Evolutionary conservation across 2,888 invertebrate genomes (phyloP), one percentile per base, ranked within the genome.

Genomic region (Diarsia dahlii): DNA sequence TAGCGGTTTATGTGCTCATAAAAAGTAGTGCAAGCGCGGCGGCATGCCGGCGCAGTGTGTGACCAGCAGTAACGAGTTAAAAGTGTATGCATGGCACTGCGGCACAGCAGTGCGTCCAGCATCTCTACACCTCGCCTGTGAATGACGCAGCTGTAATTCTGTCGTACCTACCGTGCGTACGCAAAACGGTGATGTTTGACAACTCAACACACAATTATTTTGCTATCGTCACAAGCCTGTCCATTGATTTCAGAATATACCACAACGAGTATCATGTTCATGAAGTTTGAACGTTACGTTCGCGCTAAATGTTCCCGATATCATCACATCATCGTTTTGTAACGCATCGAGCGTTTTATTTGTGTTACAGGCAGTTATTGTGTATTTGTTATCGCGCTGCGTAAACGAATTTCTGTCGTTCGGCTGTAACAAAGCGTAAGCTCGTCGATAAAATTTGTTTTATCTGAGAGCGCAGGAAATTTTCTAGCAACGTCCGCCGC

Each of bases 361-460:
- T 74, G 66, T 70, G 71, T 68, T 82, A 60, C 28, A 50, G 63
- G 67, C 71, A 67, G 65, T 82, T 72, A 78, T 85, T 85, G 76
- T 81, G 74, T 74, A 52, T 82, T 56, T 75, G 65, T 65, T 81
- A 87, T 85, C 75, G 65, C 70, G 74, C 74, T 76, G 67, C 75
- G 71, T 81, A 76, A 73, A 81, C 82, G 85, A 81, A 82, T 78
- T 65, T 74, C 76, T 71, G 75, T 76, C 78, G 85, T 78, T 81
- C 54, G 58, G 69, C 62, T 70, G 68, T 69, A 76, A 85, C 85
- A 80, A 82, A 79, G 82, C 78, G 73, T 81, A 62, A 81, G 82
- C 85, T 87, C 48, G 50, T 77, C 78, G 85, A 85, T 85, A 75
- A 71, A 85, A 85, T 85, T 85, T 81, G 76, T 85, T 85, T 87